Percentiles rank a stretch among this genome's conserved stretches.
Conservation (phyloP, 2,888 invertebrate genomes). For the Poecilus cupreus region DNA sequence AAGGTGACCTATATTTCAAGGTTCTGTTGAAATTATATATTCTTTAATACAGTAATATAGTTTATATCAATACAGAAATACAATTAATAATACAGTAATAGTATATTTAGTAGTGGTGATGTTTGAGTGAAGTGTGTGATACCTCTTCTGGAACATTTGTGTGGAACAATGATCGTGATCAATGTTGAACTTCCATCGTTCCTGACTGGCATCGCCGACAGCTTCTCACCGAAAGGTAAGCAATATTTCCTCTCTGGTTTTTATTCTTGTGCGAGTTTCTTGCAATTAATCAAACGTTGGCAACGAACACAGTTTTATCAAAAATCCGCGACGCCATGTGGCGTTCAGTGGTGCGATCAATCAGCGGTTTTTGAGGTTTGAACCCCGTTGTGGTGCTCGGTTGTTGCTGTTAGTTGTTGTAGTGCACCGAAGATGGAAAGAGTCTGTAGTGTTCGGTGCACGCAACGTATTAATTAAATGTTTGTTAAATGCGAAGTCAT, state of each 20-base stretch:
- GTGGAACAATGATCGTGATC: not conserved
- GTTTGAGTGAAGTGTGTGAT: no score
- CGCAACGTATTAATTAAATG: conserved; percentile 68
- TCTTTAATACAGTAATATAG: no score
- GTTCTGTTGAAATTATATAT: not conserved
- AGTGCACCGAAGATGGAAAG: not conserved
- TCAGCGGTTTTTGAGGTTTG: conserved; percentile 40
- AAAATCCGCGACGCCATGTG: conserved; percentile 39
- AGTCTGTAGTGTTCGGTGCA: conserved; percentile 50
- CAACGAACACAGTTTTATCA: conserved; percentile 35
- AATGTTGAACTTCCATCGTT: not conserved
- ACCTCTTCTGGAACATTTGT: not conserved
- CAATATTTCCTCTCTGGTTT: conserved; percentile 15
- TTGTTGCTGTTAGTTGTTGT: conserved; percentile 3
- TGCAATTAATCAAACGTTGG: conserved; percentile 45
- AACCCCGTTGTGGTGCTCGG: not conserved
- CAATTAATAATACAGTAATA: no score
- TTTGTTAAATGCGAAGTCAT: conserved; percentile 67
- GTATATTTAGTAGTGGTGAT: no score
- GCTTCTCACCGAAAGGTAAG: conserved; percentile 37
- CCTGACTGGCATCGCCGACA: not conserved
- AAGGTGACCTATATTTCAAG: conserved; percentile 33
- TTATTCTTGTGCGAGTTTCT: conserved; percentile 44
- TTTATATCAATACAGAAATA: no score
- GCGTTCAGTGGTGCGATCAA: conserved; percentile 48